phyloP scores from a whole-genome alignment of 2,797 vertebrate species.

The Syndactyla subalaris region DNA sequence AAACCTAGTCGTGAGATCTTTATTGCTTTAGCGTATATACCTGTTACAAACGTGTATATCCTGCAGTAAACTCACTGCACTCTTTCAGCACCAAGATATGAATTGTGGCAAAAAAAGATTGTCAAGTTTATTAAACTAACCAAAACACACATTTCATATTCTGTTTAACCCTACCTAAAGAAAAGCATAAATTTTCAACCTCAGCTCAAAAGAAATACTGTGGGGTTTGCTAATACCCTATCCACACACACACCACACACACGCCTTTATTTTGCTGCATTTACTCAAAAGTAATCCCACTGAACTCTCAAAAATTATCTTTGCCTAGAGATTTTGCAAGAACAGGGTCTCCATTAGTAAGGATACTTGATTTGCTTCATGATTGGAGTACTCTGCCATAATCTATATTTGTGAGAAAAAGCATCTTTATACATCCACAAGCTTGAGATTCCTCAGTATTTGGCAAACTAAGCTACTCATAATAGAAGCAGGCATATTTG shows the following conservation, averaged over 20 bases:
- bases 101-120: background rate
- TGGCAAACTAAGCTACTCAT: background rate
- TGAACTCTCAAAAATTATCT: background rate
- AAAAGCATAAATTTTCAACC: background rate
- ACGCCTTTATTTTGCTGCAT: background rate
- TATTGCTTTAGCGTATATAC: background rate
- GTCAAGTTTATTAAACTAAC: background rate
- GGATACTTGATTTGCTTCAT: background rate
- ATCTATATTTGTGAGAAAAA: background rate
- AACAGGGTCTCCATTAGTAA: background rate
- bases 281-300: background rate
- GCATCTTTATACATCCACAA: background rate
- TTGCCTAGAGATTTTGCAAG: background rate
- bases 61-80: background rate
- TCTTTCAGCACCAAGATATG: background rate
- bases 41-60: background rate
- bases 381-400: background rate
- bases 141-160: background rate
- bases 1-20: background rate
- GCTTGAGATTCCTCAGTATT: background rate
- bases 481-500: background rate
- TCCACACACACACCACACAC: too few species aligned
- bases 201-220: background rate
- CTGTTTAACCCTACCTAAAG: background rate
- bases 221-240: accelerated